Evolutionary conservation across 1,140 invertebrate species (phyloP), one percentile per base, ranked within the genome.

Genomic region (Lerema accius): DNA sequence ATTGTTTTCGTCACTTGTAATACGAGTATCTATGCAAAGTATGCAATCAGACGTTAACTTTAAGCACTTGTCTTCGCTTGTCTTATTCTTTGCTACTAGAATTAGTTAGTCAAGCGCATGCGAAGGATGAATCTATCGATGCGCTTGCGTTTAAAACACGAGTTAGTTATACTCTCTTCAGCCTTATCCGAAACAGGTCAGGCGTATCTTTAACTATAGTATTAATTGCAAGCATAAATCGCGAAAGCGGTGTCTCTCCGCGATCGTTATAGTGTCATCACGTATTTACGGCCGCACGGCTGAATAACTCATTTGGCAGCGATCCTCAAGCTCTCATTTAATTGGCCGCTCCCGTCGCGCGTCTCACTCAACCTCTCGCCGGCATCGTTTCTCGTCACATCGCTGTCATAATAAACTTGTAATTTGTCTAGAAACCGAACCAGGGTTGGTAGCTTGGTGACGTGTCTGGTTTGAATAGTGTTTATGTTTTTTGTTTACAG

Each of bases 321-420:
- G 56, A 60, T 60, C 56, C 32, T 49, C 56, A 13, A 60, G 56
- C 43, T 43, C 56, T 49, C 35, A 60, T 60, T 60, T 60, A 60
- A 60, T 60, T 60, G 56, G 56, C 56, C 45, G 56, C 43, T 59
- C 56, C 56, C 45, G 28, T 35, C 42, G 42, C 46, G 11, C 35
- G 32, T 39, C 45, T 59, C 56, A 48, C 45, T 48, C 56, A 48
- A 59, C 32, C 43, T 49, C 56, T 49, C 56, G 32, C 43, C 56
- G 13, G 13, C 28, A 32, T 32, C 43, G 28, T 59, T 43, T 43
- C 42, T 59, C 55, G 56, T 60, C 56, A 60, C 56, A 48, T 60
- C 19, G 56, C 56, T 45, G 56, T 60, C 56, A 60, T 60, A 60
- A 60, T 60, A 60, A 60, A 60, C 56, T 59, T 59, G 56, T 59